phyloP scores from a whole-genome alignment of 2,113 vertebrate genomes.

The Salvator merianae region DNA sequence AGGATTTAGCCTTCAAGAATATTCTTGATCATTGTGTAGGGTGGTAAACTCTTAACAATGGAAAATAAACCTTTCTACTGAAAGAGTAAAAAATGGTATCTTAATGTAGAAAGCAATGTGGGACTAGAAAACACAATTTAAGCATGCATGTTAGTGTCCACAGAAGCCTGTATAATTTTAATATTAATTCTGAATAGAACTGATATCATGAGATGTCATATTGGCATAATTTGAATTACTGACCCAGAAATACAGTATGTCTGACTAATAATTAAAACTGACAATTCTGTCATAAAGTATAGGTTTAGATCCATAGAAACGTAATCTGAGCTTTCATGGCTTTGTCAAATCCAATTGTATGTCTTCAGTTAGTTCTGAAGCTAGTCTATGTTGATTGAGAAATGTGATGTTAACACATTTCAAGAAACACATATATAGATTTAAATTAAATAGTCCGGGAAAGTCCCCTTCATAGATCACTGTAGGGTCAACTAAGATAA shows the following conservation, averaged over 20 bases:
- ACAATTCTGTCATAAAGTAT: conserved; percentile 76
- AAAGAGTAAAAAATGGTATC: no score
- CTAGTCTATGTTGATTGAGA: conserved; percentile 44
- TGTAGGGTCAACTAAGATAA: no score
- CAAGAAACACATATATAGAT: conserved; percentile 35
- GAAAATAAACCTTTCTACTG: no score
- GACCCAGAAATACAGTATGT: conserved; percentile 60
- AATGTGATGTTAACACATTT: conserved; percentile 61
- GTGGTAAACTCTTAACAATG: no score
- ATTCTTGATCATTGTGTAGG: no score
- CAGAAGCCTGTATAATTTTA: conserved; percentile 44
- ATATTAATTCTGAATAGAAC: conserved; percentile 48
- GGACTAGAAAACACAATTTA: conserved; percentile 22
- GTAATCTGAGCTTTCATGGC: conserved; percentile 74
- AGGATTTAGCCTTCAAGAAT: no score
- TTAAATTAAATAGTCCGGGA: not conserved
- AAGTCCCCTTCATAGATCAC: not conserved
- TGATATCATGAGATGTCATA: conserved; percentile 61
- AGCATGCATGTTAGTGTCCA: conserved; percentile 11
- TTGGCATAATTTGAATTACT: conserved; percentile 68
- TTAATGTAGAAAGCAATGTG: not conserved
- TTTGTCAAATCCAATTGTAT: conserved; percentile 76
- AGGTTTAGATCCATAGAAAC: conserved; percentile 68
- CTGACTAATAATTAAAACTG: conserved; percentile 73
- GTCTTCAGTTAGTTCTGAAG: conserved; percentile 57